Conservation (phyloP, 2,888 invertebrate genomes). For the Endomychus coccineus region DNA sequence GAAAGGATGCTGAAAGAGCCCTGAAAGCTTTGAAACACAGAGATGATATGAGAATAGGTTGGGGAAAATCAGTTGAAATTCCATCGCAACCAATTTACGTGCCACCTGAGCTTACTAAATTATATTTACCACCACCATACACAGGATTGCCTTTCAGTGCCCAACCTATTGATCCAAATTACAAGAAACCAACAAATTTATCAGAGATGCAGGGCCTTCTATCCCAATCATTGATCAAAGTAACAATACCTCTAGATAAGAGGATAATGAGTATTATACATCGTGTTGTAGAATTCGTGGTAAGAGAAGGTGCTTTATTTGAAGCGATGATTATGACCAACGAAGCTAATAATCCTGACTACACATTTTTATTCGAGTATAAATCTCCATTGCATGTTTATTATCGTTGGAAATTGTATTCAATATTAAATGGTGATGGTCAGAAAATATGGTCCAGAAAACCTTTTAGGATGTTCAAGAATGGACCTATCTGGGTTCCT, state of each 20-base stretch:
- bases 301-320: slow-evolving; percentile 97
- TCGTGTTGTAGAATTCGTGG: slow-evolving; percentile 97
- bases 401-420: slow-evolving; percentile 96
- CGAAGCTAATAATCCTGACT: slow-evolving; percentile 91
- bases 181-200: slow-evolving; percentile 23
- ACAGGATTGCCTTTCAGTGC: slow-evolving; percentile 98
- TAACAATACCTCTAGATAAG: slow-evolving; percentile 53
- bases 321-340: slow-evolving; percentile 98
- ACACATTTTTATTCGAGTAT: slow-evolving; percentile 88
- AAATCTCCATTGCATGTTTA: slow-evolving; percentile 85
- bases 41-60: slow-evolving; percentile 89
- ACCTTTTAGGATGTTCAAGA: slow-evolving; percentile 92
- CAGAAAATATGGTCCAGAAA: slow-evolving; percentile 79
- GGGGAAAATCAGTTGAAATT: slow-evolving; percentile 95
- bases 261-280: slow-evolving; percentile 85
- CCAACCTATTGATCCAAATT: slow-evolving; percentile 55
- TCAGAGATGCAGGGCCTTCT: slow-evolving; percentile 54
- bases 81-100: slow-evolving; percentile 94
- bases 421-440: slow-evolving; percentile 88
- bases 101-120: slow-evolving; percentile 73
- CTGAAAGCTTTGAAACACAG: slow-evolving; percentile 76
- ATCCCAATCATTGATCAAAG: slow-evolving; percentile 85
- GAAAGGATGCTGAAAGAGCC: slow-evolving; percentile 93
- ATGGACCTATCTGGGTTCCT: slow-evolving; percentile 92
- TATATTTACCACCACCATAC: slow-evolving; percentile 76